phyloP scores from a whole-genome alignment of 2,888 invertebrate species.

The Epiblema foenella region DNA sequence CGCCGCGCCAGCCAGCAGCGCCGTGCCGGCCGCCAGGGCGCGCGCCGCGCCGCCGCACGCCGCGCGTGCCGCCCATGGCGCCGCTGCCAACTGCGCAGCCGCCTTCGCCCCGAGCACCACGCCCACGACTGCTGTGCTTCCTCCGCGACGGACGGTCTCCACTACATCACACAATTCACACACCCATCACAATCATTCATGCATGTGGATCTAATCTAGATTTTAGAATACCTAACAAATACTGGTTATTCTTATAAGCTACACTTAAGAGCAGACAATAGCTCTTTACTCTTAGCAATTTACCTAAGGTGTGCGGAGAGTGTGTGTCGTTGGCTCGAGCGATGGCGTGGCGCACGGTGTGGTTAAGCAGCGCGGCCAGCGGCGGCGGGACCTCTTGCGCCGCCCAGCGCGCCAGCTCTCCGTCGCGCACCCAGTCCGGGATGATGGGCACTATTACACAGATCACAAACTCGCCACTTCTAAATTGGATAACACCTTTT shows the following conservation, averaged over 20 bases:
- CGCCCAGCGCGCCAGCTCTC: constrained; percentile 62
- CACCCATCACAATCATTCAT: not conserved
- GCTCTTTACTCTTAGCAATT: not conserved
- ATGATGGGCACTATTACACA: constrained; percentile 75
- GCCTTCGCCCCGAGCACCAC: constrained; percentile 75
- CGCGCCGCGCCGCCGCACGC: constrained; percentile 65
- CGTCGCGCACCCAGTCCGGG: constrained; percentile 70
- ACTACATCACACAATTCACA: constrained; percentile 6
- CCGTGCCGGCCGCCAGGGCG: constrained; percentile 64
- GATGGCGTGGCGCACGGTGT: constrained; percentile 56
- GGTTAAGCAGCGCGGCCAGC: constrained; percentile 68
- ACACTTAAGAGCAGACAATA: no score
- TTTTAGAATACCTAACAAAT: no score
- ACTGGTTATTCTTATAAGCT: no score
- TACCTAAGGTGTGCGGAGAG: constrained; percentile 9
- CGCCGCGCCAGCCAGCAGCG: constrained; percentile 63
- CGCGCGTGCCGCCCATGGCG: constrained; percentile 66
- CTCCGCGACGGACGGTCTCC: constrained; percentile 48
- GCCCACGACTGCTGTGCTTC: constrained; percentile 67
- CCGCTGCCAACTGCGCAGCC: constrained; percentile 66
- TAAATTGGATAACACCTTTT: no score
- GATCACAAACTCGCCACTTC: not conserved
- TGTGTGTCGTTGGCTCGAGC: constrained; percentile 1
- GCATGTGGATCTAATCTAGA: no score
- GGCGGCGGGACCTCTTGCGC: constrained; percentile 60